These are phyloP conservation scores for Donacobius atricapilla DNA, from an alignment of 2,113 vertebrate genomes.

Conservation along the genomic window DNA sequence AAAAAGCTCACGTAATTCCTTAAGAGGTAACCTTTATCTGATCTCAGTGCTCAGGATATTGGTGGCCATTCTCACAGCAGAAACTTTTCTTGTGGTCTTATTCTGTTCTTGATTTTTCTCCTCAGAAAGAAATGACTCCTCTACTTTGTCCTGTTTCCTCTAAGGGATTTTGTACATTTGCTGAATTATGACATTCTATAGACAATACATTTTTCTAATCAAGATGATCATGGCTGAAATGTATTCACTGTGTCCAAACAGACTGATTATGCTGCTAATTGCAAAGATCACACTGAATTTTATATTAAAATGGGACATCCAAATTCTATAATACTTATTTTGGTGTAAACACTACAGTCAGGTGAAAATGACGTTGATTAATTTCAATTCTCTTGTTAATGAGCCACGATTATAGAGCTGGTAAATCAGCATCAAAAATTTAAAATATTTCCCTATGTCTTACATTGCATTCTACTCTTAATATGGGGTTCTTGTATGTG, in stretches of 20 bases:
- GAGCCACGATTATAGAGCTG: rapidly evolving
- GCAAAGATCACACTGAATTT: neutral
- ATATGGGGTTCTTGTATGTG: neutral
- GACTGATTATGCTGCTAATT: neutral
- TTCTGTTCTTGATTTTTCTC: neutral
- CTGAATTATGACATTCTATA: neutral
- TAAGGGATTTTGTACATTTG: neutral
- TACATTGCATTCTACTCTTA: neutral
- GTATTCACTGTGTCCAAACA: neutral
- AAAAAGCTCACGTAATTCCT: neutral
- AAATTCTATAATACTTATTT: neutral
- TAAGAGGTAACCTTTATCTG: neutral
- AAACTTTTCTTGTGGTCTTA: neutral
- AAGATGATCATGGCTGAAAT: neutral
- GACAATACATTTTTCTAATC: neutral
- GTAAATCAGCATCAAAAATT: neutral
- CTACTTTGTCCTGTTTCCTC: neutral
- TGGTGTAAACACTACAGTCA: neutral
- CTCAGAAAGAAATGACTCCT: neutral
- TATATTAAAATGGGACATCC: neutral
- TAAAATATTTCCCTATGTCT: neutral
- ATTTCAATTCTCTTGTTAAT: neutral
- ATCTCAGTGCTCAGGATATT: neutral
- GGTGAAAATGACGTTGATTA: neutral
- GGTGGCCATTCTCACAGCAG: neutral